phyloP scores from a whole-genome alignment of 2,888 invertebrate species.

The Falcaria lacertinaria region DNA sequence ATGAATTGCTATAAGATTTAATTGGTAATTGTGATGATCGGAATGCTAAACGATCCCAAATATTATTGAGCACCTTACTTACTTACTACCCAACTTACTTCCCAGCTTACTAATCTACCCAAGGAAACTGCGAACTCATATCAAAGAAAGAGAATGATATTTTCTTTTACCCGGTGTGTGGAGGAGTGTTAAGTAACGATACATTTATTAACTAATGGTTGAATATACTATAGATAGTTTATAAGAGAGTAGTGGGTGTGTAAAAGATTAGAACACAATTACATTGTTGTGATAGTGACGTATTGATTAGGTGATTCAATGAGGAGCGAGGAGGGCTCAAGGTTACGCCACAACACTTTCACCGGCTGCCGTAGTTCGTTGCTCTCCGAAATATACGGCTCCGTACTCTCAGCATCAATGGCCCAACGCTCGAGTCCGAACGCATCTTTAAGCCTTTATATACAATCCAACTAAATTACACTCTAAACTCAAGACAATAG shows the following conservation, averaged over 20 bases:
- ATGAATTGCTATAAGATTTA: constrained; percentile 4
- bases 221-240: not conserved
- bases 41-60: no score
- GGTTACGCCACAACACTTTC: constrained; percentile 78
- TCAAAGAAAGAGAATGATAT: no score
- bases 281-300: constrained; percentile 43
- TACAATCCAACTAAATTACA: constrained; percentile 20
- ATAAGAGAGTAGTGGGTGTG: not conserved
- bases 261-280: constrained; percentile 25
- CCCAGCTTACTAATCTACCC: no score
- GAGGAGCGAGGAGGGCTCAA: constrained; percentile 64
- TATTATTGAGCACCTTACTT: no score
- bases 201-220: not conserved
- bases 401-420: constrained; percentile 37
- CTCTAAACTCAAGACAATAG: constrained; percentile 27
- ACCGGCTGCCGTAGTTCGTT: constrained; percentile 65
- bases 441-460: constrained; percentile 26
- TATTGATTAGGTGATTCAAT: constrained; percentile 66
- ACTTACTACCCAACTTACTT: no score
- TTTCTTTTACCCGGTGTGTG: no score
- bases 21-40: no score
- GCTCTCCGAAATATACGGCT: constrained; percentile 72
- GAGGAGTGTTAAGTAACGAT: constrained; percentile 13
- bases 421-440: constrained; percentile 31
- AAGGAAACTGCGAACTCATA: no score